Conservation (phyloP, 2,113 vertebrate species). For the Panurus biarmicus region DNA sequence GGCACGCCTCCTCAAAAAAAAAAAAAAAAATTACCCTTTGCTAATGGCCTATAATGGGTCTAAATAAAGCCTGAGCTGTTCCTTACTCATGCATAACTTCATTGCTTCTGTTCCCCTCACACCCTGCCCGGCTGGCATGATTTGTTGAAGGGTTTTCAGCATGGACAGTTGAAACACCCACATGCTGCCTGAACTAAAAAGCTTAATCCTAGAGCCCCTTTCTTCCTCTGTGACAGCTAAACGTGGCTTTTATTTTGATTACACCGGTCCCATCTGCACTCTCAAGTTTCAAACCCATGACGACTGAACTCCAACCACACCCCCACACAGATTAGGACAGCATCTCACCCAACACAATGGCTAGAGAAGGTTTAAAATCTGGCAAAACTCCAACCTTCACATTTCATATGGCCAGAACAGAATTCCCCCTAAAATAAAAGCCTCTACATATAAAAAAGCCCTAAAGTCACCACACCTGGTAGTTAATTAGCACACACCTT, state of each 20-base stretch:
- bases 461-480: neutral
- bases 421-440: neutral
- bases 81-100: constrained; percentile 44
- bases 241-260: neutral
- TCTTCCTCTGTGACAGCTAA: neutral
- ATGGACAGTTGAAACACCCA: constrained; percentile 3
- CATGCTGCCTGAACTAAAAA: constrained; percentile 9
- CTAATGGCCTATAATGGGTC: neutral
- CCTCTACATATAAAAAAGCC: neutral
- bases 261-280: neutral
- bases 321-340: neutral
- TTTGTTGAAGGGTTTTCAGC: constrained; percentile 23
- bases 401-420: neutral
- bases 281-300: neutral
- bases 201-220: neutral
- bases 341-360: neutral
- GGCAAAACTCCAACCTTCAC: neutral
- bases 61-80: constrained; percentile 36
- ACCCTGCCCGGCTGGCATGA: constrained; percentile 1
- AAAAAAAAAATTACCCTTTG: neutral
- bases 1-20: neutral
- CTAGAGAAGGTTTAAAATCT: neutral
- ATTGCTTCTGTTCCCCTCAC: constrained; percentile 12
- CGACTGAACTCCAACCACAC: neutral
- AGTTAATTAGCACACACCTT: neutral